Evolutionary conservation across 2,113 vertebrate species (phyloP), one percentile per base, ranked within the genome.

Genomic region (Halichoerus grypus): DNA sequence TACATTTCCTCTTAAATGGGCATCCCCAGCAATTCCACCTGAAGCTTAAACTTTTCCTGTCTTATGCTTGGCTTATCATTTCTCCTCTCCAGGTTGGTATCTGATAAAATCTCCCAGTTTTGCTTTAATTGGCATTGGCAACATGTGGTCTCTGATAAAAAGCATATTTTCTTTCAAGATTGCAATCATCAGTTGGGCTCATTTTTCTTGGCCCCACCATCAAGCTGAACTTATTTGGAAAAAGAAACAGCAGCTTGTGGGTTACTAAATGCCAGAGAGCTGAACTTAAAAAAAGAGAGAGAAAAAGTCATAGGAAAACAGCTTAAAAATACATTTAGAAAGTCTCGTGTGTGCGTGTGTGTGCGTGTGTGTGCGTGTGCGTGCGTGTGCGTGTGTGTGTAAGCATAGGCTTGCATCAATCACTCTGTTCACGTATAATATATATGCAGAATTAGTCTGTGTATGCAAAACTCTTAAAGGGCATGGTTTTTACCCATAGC

Each of bases 141-240:
- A 98, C 99, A 99, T 99, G 99, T 98, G 98, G 98, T 99, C 98
- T 96, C 98, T 99, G 99, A 99, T 99, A 98, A 99, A 99, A 99
- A 99, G 98, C 99, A 99, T 99, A 99, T 99, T 99, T 99, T 99
- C 98, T 98, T 98, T 98, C 16, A 95, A 99, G 98, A 99, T 98
- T 98, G 98, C 98, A 98, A 85, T 99, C 98, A 98, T 99, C 98
- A 98, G 98, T 99, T 98, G 98, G 98, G 98, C 98, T 99, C 98
- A 98, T 99, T 98, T 98, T 98, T 99, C 98, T 99, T 99, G 99
- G 99, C 99, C 99, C 97, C 98, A 99, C 98, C 98, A 99, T 97
- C 98, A 97, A 98, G 97, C 98, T 97, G 98, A 99, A 98, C 98
- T 98, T 98, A 98, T 98, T 98, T 98, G 98, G 98, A 98, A 99